Conservation (phyloP, 2,888 invertebrate species). For the Catocala sponsa region DNA sequence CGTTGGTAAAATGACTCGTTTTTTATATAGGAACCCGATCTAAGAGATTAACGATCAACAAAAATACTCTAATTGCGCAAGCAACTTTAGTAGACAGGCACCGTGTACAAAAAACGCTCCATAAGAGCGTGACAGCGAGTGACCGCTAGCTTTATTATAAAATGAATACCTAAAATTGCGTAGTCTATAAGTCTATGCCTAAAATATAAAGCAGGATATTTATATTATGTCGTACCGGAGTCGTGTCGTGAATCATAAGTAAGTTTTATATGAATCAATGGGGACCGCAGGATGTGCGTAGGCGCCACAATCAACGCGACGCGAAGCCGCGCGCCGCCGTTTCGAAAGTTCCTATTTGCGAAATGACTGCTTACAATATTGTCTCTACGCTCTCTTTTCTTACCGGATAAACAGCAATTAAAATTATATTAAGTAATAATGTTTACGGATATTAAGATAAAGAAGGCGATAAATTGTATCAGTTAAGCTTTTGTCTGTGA, state of each 20-base stretch:
- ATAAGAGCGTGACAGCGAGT: too few relatives aligned
- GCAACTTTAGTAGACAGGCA: too few relatives aligned
- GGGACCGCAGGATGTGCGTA: conserved; percentile 65
- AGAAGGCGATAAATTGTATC: neutral
- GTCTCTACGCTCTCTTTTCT: conserved; percentile 32
- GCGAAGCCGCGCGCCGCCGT: conserved; percentile 40
- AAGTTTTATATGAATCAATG: conserved; percentile 55
- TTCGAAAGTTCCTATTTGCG: conserved; percentile 58
- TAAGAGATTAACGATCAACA: too few relatives aligned
- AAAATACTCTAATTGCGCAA: too few relatives aligned
- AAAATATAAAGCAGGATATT: neutral
- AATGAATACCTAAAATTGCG: neutral
- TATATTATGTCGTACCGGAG: neutral
- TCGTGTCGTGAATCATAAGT: conserved; percentile 45
- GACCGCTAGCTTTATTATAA: too few relatives aligned
- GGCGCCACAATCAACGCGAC: conserved; percentile 61
- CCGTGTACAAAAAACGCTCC: too few relatives aligned
- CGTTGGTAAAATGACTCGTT: too few relatives aligned
- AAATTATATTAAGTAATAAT: conserved; percentile 13
- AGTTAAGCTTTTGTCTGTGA: neutral
- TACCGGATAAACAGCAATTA: conserved; percentile 18
- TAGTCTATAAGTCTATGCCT: too few relatives aligned
- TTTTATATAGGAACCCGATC: too few relatives aligned
- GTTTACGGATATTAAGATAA: neutral
- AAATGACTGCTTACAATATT: conserved; percentile 41